Evolutionary conservation across 2,113 vertebrate species (phyloP), one percentile per base, ranked within the genome.

Genomic region (Labeo catla): DNA sequence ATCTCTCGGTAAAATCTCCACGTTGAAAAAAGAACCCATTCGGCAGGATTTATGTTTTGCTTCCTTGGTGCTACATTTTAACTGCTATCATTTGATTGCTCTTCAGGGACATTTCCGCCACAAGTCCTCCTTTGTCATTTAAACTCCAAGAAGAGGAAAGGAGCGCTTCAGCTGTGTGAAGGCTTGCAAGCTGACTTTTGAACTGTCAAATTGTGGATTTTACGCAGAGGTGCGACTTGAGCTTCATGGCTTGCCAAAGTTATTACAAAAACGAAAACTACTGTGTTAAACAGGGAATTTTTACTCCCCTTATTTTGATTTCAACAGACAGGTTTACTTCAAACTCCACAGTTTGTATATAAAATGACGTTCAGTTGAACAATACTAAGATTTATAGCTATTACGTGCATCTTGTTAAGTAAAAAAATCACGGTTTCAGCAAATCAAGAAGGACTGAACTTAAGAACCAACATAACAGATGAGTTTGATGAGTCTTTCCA

Each of bases 51-150:
- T 15, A 28, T 87, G 76, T 78, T 78, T 66, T 57, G 49, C 13
- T 16, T 49, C n/a, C 36, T 1, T 36, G 16, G n/a, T 19, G 49
- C 13, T 12, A 34, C 45, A 50, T 43, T 73, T 50, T 28, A 72
- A 76, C 11, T 36, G 19, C 23, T 28, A 68, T 68, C 23, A 10
- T 73, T 50, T 66, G 16, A 49, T 19, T 50, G n/a, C 34, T 86
- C 43, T 91, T 70, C 93, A 99, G 98, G 98, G 98, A 0, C 97
- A 98, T 93, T 99, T 99, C 92, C 96, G 98, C 88, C 98, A 99
- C 95, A 99, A 99, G 93, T 99, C 98, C 9, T 99, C 98, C 0
- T 99, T 99, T 45, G 93, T 99, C 91, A 99, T 99, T 89, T 99
- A 96, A 87, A 61, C 84, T 83, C 86, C 85, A 92, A 86, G 89